Conservation (phyloP, 2,888 invertebrate species). For the Chymomyza procnemis region DNA sequence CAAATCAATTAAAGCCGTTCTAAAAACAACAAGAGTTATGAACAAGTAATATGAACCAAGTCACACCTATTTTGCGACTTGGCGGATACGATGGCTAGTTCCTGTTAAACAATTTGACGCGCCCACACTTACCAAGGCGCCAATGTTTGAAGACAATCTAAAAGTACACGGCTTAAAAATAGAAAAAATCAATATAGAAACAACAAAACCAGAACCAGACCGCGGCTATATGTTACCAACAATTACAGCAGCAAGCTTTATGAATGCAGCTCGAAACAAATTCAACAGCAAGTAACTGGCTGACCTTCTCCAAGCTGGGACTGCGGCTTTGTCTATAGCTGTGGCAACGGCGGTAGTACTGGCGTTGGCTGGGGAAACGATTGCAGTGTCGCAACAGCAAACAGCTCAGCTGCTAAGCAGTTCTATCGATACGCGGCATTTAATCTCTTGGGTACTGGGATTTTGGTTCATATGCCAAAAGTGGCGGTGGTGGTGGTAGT, state of each 20-base stretch:
- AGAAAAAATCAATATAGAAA: too few species aligned
- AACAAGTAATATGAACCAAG: neutral
- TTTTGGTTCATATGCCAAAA: neutral
- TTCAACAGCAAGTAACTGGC: slow-evolving; percentile 45
- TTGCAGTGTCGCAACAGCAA: slow-evolving; percentile 57
- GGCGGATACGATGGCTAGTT: slow-evolving; percentile 15
- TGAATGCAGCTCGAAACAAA: slow-evolving; percentile 52
- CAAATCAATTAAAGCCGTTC: neutral
- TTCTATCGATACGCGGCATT: slow-evolving; percentile 43
- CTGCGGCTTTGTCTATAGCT: neutral
- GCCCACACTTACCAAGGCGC: slow-evolving; percentile 39
- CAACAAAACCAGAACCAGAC: slow-evolving; percentile 44
- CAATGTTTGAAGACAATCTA: slow-evolving; percentile 9
- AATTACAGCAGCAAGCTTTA: slow-evolving; percentile 21
- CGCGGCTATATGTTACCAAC: slow-evolving; percentile 17
- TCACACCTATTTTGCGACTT: slow-evolving; percentile 3
- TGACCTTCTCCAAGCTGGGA: slow-evolving; percentile 56
- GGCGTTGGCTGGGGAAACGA: neutral
- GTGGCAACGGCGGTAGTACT: neutral
- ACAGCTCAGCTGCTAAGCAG: slow-evolving; percentile 19
- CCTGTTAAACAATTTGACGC: slow-evolving; percentile 27
- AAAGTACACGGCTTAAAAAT: slow-evolving; percentile 24
- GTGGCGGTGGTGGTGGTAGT: too few species aligned
- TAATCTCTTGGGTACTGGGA: slow-evolving; percentile 11
- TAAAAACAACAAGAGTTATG: neutral